Evolutionary conservation across 2,113 vertebrate species (phyloP), one percentile per base, ranked within the genome.

Genomic region (Micronycteris hirsuta): DNA sequence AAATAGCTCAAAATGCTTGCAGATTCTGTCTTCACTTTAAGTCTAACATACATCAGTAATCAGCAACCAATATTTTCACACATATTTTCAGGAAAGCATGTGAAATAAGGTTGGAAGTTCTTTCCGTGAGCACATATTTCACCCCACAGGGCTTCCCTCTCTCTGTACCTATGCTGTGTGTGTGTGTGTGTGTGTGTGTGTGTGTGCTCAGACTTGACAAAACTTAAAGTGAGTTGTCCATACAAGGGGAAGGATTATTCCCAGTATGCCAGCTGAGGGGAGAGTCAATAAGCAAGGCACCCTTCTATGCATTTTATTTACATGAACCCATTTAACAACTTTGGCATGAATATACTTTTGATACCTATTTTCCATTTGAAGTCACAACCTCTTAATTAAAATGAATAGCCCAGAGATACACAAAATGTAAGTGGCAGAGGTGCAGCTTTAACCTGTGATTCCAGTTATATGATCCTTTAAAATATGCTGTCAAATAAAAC

Each of bases 151-250:
- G 5, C 10, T 61, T 70, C 61, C 24, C 28, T 7, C 38, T 38
- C 16, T 38, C 41, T 43, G 16, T 24, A 56, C 17, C 26, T 49
- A n/a, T 43, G 4, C 8, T 43, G 0, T 43, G 0, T 43, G 4
- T 28, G 20, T 20, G 9, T 71, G n/a, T 43, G 0, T 43, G 0
- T 43, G 4, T 28, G 20, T 20, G 9, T 71, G n/a, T 41, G 9
- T n/a, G 38, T 36, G 52, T 38, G 5, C 2, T 17, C 11, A 93
- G 16, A 78, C 3, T 76, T 52, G 38, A 76, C 8, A 24, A 68
- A 85, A 19, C 7, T 7, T 31, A 24, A 49, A 86, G 28, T 76
- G 38, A 85, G 14, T n/a, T 11, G 52, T n/a, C 17, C 20, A 52
- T n/a, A 20, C 20, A 52, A 93, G 3, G 11, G 71, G 14, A 84